phyloP scores from a whole-genome alignment of 2,113 vertebrate species.

The Clupea harengus region DNA sequence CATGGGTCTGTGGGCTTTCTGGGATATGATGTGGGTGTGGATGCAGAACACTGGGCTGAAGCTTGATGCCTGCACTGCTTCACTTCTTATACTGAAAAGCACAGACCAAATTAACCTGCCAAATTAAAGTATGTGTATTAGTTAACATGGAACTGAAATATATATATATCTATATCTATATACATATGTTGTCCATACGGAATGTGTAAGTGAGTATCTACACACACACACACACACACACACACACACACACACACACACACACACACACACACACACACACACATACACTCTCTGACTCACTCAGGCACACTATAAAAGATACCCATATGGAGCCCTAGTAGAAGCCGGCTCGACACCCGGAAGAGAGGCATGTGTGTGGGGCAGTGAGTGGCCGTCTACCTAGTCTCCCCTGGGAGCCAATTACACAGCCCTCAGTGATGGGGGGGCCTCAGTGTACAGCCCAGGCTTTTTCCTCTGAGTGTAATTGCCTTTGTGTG shows the following conservation, averaged over 20 bases:
- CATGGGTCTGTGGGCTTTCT: constrained; percentile 9
- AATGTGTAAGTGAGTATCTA: neutral
- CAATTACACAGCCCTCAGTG: neutral
- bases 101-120: neutral
- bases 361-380: neutral
- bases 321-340: neutral
- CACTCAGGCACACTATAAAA: neutral
- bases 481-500: too few relatives aligned
- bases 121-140: neutral
- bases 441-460: neutral
- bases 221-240: neutral
- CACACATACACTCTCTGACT: neutral
- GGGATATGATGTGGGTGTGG: neutral
- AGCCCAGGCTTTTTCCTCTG: neutral
- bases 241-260: neutral
- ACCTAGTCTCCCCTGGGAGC: neutral
- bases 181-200: neutral
- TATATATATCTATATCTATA: neutral
- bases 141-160: too few relatives aligned
- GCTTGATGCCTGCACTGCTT: neutral
- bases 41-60: neutral
- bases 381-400: neutral
- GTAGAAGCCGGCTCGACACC: neutral
- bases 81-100: neutral
- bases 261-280: neutral